These are phyloP conservation scores for Chymomyza amoena DNA, from an alignment of 2,888 invertebrate genomes.

Conservation along the genomic window DNA sequence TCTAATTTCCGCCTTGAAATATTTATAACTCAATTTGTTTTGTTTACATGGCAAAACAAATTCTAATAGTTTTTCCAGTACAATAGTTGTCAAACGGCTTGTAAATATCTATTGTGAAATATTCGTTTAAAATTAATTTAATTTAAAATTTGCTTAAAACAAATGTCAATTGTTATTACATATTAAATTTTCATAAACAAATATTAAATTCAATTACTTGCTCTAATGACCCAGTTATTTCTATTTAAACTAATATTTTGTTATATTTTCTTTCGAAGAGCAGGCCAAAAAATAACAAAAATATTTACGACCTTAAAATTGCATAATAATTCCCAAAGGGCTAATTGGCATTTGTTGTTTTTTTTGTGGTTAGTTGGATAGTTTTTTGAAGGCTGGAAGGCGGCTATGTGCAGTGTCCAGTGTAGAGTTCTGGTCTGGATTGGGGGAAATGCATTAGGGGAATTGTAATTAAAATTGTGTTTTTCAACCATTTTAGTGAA, in stretches of 20 bases:
- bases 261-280: not conserved
- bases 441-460: conserved; percentile 12
- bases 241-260: conserved; percentile 33
- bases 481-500: not conserved
- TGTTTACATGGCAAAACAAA: not conserved
- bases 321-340: conserved; percentile 39
- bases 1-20: not conserved
- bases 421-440: not conserved
- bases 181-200: conserved; percentile 29
- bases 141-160: conserved; percentile 51
- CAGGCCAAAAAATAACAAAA: conserved; percentile 19
- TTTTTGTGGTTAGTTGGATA: not conserved
- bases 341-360: conserved; percentile 44
- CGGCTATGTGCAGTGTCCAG: not conserved
- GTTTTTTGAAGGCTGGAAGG: not conserved
- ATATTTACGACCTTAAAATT: conserved; percentile 31
- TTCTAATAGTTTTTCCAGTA: not conserved
- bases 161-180: conserved; percentile 35
- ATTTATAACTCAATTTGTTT: not conserved
- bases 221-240: conserved; percentile 51
- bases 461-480: conserved; percentile 37
- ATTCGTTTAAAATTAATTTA: conserved; percentile 14
- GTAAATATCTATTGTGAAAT: not conserved
- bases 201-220: conserved; percentile 58
- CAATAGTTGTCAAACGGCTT: not conserved